Evolutionary conservation across 2,888 invertebrate genomes (phyloP).

Genomic region (Protodeltote pygarga): DNA sequence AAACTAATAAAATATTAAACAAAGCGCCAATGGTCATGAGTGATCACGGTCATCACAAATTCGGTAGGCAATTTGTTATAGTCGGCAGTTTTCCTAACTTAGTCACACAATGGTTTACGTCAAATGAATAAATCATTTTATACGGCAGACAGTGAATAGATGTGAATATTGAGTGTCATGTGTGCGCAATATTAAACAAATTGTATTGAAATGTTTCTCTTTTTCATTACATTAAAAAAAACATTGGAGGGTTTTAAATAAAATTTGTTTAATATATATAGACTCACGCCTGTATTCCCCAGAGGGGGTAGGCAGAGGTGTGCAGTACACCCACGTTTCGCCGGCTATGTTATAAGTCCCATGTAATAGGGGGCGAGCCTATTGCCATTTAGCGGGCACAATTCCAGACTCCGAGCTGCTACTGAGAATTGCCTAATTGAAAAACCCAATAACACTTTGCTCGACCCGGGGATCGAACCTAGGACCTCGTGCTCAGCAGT

Average conservation of each 20-base stretch:
- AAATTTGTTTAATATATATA: not conserved
- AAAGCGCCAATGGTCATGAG: slow-evolving; percentile 10
- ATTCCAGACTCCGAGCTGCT: no score
- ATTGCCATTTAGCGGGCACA: no score
- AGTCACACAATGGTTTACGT: slow-evolving; percentile 53
- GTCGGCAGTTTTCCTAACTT: slow-evolving; percentile 40
- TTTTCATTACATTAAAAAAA: slow-evolving; percentile 11
- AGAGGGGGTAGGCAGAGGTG: no score
- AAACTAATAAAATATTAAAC: not conserved
- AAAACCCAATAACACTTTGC: no score
- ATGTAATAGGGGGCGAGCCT: no score
- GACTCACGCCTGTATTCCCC: no score
- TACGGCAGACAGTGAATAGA: slow-evolving; percentile 58
- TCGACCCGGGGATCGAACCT: no score
- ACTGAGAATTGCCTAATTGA: no score
- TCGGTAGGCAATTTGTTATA: slow-evolving; percentile 43
- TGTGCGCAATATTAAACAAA: slow-evolving; percentile 55
- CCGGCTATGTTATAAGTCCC: no score
- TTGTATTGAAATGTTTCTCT: slow-evolving; percentile 24
- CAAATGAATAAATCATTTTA: slow-evolving; percentile 66
- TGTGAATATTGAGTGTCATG: slow-evolving; percentile 59
- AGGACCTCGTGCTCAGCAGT: no score
- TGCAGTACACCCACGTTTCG: no score
- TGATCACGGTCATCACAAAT: slow-evolving; percentile 28
- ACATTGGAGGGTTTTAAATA: not conserved